Conservation (phyloP, 2,113 vertebrate species). For the Connochaetes taurinus region DNA sequence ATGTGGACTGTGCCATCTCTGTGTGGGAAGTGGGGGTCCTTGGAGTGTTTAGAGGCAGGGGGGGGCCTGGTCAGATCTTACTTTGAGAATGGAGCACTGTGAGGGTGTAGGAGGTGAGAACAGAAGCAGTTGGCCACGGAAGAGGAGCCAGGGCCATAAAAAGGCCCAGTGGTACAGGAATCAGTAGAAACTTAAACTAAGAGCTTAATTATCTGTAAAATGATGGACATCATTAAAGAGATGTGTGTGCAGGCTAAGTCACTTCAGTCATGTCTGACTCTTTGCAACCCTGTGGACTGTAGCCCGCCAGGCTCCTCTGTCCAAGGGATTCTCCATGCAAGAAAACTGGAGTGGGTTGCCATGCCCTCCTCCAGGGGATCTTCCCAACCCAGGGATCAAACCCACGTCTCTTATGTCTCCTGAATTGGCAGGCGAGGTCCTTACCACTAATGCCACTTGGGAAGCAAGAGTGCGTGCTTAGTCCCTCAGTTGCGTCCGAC, state of each 20-base stretch:
- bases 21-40: background rate
- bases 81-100: rapidly evolving
- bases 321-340: background rate
- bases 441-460: background rate
- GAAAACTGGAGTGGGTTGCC: background rate
- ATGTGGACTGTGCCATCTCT: background rate
- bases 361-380: background rate
- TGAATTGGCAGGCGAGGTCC: background rate
- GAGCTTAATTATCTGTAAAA: background rate
- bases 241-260: background rate
- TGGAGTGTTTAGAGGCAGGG: background rate
- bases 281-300: background rate
- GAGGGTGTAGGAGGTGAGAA: background rate
- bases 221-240: background rate
- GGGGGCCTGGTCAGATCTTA: background rate
- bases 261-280: background rate
- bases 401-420: background rate
- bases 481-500: background rate
- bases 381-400: background rate
- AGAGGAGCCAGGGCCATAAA: background rate
- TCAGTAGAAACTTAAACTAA: background rate
- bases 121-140: background rate
- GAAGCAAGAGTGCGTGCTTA: background rate
- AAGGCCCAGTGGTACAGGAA: background rate
- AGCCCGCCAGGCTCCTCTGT: background rate